Conservation (phyloP, 1,140 invertebrate species). For the Cepaea nemoralis region DNA sequence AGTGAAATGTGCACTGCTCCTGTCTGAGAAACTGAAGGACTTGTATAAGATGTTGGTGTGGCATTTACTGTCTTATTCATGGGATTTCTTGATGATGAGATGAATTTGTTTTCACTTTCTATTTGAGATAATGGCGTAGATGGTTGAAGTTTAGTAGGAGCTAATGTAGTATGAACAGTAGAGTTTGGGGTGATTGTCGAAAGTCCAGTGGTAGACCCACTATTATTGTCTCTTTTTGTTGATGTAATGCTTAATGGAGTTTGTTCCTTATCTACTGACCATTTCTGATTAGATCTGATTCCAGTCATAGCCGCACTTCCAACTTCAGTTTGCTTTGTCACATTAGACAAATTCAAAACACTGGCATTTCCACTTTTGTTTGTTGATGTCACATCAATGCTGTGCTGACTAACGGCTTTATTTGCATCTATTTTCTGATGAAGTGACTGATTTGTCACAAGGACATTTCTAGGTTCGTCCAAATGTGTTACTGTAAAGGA, state of each 20-base stretch:
- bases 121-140: background rate
- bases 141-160: background rate
- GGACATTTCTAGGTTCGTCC: background rate
- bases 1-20: background rate
- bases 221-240: conserved; percentile 7
- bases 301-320: background rate
- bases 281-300: background rate
- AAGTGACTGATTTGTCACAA: background rate
- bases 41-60: background rate
- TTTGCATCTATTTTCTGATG: background rate
- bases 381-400: background rate
- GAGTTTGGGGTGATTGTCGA: conserved; percentile 21
- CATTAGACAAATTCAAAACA: background rate
- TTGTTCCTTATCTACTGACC: background rate
- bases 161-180: background rate
- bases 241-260: background rate
- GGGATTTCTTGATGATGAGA: background rate
- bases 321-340: background rate
- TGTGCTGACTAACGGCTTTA: background rate
- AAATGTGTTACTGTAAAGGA: background rate
- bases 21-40: background rate
- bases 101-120: conserved; percentile 12
- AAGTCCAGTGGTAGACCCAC: conserved; percentile 37
- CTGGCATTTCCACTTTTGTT: background rate
- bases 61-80: background rate